A percentile compares a stretch with the other conserved stretches of the same genome.
phyloP scores from a whole-genome alignment of 2,113 vertebrate genomes.

The Halichoeres trimaculatus region DNA sequence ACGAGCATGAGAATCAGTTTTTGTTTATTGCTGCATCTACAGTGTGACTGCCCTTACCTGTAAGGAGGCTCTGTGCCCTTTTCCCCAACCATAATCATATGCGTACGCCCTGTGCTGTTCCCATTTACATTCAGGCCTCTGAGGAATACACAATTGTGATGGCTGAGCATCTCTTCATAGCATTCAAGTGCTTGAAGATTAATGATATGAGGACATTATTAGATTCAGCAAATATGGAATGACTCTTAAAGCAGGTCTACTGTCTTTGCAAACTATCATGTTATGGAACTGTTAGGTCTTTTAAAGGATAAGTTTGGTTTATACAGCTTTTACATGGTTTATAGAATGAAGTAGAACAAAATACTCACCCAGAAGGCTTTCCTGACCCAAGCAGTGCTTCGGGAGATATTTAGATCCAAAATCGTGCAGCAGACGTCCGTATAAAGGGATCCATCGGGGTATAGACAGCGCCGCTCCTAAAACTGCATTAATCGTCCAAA shows the following conservation, averaged over 20 bases:
- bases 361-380: too few relatives aligned
- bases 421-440: too few relatives aligned
- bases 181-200: constrained; percentile 57
- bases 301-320: not conserved
- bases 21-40: constrained; percentile 53
- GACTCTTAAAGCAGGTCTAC: too few relatives aligned
- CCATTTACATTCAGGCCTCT: constrained; percentile 58
- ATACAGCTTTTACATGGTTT: too few relatives aligned
- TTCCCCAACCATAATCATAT: constrained; percentile 52
- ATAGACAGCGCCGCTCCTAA: too few relatives aligned
- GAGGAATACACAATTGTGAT: constrained; percentile 38
- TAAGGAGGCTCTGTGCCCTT: constrained; percentile 38
- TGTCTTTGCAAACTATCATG: too few relatives aligned
- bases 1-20: constrained; percentile 53
- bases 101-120: constrained; percentile 35
- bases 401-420: too few relatives aligned
- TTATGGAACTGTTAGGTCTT: not conserved
- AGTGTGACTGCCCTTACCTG: constrained; percentile 50
- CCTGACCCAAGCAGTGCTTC: too few relatives aligned
- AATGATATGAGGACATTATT: constrained; percentile 33
- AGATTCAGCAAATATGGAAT: not conserved
- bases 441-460: too few relatives aligned
- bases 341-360: too few relatives aligned
- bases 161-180: constrained; percentile 47
- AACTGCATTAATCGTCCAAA: too few relatives aligned